Evolutionary conservation across 2,797 vertebrate species (phyloP).

Genomic region (Sebastes itinus): DNA sequence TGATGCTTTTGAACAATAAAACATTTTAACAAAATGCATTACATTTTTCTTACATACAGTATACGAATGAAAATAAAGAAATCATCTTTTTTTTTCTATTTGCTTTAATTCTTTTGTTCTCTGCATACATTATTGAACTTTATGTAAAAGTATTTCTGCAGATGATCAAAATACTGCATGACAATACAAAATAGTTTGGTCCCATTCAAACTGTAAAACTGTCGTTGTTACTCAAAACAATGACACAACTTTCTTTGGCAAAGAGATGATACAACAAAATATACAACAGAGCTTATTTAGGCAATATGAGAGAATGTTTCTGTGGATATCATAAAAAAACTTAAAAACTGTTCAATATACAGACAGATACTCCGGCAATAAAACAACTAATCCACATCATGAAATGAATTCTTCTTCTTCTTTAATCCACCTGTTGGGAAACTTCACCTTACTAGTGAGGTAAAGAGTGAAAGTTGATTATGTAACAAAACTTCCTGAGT

Average conservation of each 20-base stretch:
- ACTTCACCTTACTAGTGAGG: constrained; percentile 7
- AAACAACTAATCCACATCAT: background rate
- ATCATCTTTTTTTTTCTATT: background rate
- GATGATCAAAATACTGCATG: constrained; percentile 27
- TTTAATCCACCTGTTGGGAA: constrained; percentile 19
- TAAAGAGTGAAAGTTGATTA: constrained; percentile 32
- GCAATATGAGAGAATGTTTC: background rate
- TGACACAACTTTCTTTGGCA: background rate
- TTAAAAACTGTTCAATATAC: background rate
- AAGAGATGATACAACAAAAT: constrained; percentile 17
- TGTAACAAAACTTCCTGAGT: constrained; percentile 71
- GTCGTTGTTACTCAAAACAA: background rate
- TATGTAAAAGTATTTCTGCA: constrained; percentile 1
- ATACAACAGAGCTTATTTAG: constrained; percentile 17
- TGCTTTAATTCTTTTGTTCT: constrained; percentile 14
- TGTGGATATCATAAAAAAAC: background rate
- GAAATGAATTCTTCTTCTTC: background rate
- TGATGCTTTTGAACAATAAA: constrained; percentile 58
- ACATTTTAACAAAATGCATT: constrained; percentile 1
- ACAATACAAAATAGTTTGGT: constrained; percentile 34
- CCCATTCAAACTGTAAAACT: constrained; percentile 17
- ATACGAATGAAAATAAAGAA: background rate
- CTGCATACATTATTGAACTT: constrained; percentile 1
- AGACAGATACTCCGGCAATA: background rate
- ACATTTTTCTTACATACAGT: background rate